phyloP scores from a whole-genome alignment of 2,888 invertebrate species.

The Eudemis profundana region DNA sequence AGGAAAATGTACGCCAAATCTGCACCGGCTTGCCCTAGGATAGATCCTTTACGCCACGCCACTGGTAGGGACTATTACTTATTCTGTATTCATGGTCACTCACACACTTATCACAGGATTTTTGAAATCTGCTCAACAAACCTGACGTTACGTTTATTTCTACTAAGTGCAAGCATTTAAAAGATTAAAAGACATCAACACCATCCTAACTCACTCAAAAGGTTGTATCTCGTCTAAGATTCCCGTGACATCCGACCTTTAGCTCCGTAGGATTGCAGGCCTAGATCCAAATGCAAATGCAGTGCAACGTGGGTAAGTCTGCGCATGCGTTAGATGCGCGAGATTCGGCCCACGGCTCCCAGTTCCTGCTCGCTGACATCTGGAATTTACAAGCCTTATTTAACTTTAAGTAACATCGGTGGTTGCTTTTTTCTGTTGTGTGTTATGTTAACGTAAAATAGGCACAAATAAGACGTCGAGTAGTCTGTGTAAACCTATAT shows the following conservation, averaged over 20 bases:
- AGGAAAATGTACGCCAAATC: too few relatives aligned
- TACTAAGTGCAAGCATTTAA: too few relatives aligned
- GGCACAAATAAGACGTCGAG: too few relatives aligned
- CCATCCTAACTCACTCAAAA: neutral
- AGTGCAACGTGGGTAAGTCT: conserved; percentile 75
- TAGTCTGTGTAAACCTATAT: too few relatives aligned
- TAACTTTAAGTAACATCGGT: conserved; percentile 3
- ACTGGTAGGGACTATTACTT: too few relatives aligned
- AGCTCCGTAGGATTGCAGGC: conserved; percentile 51
- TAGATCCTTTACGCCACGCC: too few relatives aligned
- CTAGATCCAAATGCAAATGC: conserved; percentile 80
- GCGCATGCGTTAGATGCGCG: conserved; percentile 74
- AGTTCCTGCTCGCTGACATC: conserved; percentile 53
- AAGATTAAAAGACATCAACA: too few relatives aligned
- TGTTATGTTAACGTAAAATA: neutral
- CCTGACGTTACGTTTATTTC: too few relatives aligned
- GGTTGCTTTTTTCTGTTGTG: neutral
- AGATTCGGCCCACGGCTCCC: conserved; percentile 75
- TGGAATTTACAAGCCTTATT: conserved; percentile 4
- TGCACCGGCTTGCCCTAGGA: too few relatives aligned
- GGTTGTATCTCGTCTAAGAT: neutral
- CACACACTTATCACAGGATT: too few relatives aligned
- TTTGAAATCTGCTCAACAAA: too few relatives aligned
- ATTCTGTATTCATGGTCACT: too few relatives aligned
- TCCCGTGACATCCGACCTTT: neutral